A percentile compares a stretch with the other conserved stretches of the same genome.
These are phyloP conservation scores for Amiota mariae DNA, from an alignment of 2,888 invertebrate genomes.

Conservation along the genomic window DNA sequence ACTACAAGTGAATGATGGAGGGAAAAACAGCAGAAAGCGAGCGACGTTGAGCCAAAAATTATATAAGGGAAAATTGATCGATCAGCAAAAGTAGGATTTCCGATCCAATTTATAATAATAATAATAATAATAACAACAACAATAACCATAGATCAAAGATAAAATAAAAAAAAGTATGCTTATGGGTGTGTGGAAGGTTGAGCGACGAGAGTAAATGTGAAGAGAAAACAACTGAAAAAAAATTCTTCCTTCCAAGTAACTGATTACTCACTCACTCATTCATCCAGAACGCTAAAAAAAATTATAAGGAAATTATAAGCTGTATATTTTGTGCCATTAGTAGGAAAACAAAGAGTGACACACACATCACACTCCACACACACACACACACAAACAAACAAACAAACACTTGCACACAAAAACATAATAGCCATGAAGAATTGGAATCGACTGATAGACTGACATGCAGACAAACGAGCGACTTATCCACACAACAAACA, in stretches of 20 bases:
- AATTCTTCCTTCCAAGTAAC: slow-evolving; percentile 23
- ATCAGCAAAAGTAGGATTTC: neutral
- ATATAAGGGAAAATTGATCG: neutral
- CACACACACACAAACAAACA: slow-evolving; percentile 27
- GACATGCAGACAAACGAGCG: too few relatives aligned
- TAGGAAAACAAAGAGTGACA: slow-evolving; percentile 38
- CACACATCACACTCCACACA: slow-evolving; percentile 14
- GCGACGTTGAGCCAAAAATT: neutral
- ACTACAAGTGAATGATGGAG: neutral
- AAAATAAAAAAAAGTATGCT: slow-evolving; percentile 29
- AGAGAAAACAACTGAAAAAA: neutral
- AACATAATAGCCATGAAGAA: neutral
- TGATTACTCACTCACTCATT: neutral
- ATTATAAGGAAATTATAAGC: slow-evolving; percentile 43
- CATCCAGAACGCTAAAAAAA: slow-evolving; percentile 6
- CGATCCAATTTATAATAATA: slow-evolving; percentile 22
- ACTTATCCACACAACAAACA: too few relatives aligned
- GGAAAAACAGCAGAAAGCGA: neutral
- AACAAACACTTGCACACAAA: slow-evolving; percentile 17
- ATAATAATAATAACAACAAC: neutral
- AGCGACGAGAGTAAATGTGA: neutral
- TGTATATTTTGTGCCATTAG: slow-evolving; percentile 65
- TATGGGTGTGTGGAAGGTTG: slow-evolving; percentile 38
- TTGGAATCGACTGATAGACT: neutral
- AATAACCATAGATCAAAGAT: slow-evolving; percentile 29